A percentile compares a stretch with the other conserved stretches of the same genome.
These are phyloP conservation scores for Chrysomela aeneicollis DNA, from an alignment of 2,888 invertebrate species.

Conservation along the genomic window DNA sequence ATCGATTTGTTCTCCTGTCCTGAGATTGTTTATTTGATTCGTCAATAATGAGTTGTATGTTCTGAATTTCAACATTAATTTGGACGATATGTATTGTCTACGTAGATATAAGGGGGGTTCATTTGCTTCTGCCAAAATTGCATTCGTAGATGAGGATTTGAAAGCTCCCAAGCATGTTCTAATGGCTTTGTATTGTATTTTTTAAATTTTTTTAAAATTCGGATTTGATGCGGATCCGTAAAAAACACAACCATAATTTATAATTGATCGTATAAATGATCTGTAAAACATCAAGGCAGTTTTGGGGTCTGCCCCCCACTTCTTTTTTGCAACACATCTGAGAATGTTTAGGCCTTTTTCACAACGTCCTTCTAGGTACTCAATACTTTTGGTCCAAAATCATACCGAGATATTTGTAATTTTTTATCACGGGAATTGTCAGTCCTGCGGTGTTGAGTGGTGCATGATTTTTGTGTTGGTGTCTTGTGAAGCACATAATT, in stretches of 20 bases:
- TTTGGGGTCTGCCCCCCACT: conserved; percentile 1
- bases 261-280: conserved; percentile 6
- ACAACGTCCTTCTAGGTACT: background rate
- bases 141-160: background rate
- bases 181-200: conserved; percentile 2
- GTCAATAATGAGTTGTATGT: conserved; percentile 7
- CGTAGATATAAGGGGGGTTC: conserved; percentile 1
- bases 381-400: conserved; percentile 6
- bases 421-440: background rate
- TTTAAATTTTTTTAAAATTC: background rate
- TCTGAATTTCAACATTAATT: background rate
- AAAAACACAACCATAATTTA: conserved; percentile 10
- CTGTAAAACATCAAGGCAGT: conserved; percentile 6
- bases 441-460: background rate
- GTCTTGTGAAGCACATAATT: conserved; percentile 8
- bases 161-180: background rate
- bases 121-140: conserved; percentile 10
- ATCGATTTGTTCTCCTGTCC: background rate
- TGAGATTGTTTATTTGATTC: background rate
- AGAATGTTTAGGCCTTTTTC: conserved; percentile 13
- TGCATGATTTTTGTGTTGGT: background rate
- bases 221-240: conserved; percentile 10
- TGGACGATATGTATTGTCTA: background rate
- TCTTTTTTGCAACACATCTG: background rate
- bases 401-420: conserved; percentile 2